These are phyloP conservation scores for Ophiothrix spiculata DNA, from an alignment of 35 echinoderm and acorn worm species.

Conservation along the genomic window DNA sequence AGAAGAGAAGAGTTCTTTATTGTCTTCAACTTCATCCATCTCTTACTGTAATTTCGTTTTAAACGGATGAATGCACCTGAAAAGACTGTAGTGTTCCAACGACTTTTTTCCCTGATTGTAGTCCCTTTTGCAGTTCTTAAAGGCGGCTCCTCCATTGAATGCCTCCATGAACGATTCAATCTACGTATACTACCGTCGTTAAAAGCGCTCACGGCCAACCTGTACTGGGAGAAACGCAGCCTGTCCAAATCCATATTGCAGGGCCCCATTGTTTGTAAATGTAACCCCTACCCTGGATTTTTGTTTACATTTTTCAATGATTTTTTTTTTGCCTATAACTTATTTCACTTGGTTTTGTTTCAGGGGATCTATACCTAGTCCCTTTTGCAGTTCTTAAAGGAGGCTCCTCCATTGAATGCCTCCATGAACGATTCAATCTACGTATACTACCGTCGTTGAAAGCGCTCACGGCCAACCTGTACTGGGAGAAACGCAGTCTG, in stretches of 20 bases:
- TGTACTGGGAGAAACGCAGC: constrained; percentile 75
- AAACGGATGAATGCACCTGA: too few species aligned
- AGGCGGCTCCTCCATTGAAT: constrained; percentile 58
- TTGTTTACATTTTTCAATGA: too few species aligned
- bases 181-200: constrained; percentile 80
- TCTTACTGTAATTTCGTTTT: too few species aligned
- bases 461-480: constrained; percentile 73
- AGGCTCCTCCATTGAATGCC: constrained; percentile 58
- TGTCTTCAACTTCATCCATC: too few species aligned
- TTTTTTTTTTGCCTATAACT: background rate
- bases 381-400: constrained; percentile 86
- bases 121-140: constrained; percentile 87
- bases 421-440: constrained; percentile 87
- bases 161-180: constrained; percentile 80
- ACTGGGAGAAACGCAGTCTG: constrained; percentile 72
- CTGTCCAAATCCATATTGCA: constrained; percentile 24
- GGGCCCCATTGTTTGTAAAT: too few species aligned
- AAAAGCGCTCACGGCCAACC: constrained; percentile 60
- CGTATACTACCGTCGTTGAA: constrained; percentile 81
- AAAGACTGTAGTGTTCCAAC: too few species aligned
- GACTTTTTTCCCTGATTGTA: too few species aligned
- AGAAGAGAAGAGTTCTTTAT: too few species aligned
- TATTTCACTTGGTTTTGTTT: background rate
- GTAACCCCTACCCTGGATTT: too few species aligned
- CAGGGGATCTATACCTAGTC: constrained; percentile 94